Percentiles rank a stretch among this genome's conserved stretches.
These are phyloP conservation scores for Stramonita haemastoma DNA, from an alignment of 2,888 invertebrate species.

Conservation along the genomic window DNA sequence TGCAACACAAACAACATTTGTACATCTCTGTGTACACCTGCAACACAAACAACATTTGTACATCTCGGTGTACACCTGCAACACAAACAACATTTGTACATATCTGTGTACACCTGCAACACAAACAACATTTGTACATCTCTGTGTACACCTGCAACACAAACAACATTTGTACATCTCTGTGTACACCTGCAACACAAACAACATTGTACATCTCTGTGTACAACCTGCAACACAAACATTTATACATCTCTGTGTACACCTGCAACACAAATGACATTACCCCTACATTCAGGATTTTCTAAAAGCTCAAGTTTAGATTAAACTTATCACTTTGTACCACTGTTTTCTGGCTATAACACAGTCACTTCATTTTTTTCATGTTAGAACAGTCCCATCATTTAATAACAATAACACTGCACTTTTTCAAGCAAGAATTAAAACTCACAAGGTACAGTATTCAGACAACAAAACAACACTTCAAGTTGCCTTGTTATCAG, in stretches of 20 bases:
- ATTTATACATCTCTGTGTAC: not conserved
- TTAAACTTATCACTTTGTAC: too few species aligned
- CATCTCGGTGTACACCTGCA: constrained; percentile 89
- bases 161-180: not conserved
- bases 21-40: constrained; percentile 91
- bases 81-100: constrained; percentile 82
- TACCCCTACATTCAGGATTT: not conserved
- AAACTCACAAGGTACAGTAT: too few species aligned
- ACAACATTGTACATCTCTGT: too few species aligned
- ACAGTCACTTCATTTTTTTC: not conserved
- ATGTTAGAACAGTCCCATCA: not conserved
- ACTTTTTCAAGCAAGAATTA: too few species aligned
- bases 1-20: constrained; percentile 73
- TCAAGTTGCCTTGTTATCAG: too few species aligned
- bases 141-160: too few species aligned
- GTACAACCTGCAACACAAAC: not conserved
- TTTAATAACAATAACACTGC: not conserved
- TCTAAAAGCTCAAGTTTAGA: too few species aligned
- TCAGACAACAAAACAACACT: too few species aligned
- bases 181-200: not conserved
- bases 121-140: not conserved
- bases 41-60: constrained; percentile 78
- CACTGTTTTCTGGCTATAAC: too few species aligned
- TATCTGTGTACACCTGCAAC: constrained; percentile 85
- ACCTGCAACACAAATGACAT: not conserved